A percentile compares a stretch with the other conserved stretches of the same genome.
phyloP scores from a whole-genome alignment of 2,888 invertebrate species.

The Napeogenes inachia region DNA sequence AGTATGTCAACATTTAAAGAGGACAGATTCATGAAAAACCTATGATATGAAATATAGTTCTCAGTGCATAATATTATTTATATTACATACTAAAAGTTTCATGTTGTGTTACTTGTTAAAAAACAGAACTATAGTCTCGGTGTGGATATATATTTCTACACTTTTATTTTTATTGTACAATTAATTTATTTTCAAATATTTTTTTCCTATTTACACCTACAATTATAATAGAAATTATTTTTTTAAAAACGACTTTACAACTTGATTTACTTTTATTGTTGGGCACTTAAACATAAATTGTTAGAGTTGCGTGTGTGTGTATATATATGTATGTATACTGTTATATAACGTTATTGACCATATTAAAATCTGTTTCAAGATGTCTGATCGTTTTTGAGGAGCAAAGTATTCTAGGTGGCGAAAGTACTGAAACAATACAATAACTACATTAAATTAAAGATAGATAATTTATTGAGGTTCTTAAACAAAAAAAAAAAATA shows the following conservation, averaged over 20 bases:
- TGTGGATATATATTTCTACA: constrained; percentile 4
- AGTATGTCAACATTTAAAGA: no score
- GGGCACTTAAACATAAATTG: not conserved
- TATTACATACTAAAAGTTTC: no score
- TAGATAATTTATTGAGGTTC: no score
- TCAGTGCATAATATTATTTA: no score
- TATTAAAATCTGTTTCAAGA: not conserved
- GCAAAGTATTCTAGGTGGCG: not conserved
- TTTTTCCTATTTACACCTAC: constrained; percentile 15
- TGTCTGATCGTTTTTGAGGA: not conserved
- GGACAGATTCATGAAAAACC: no score
- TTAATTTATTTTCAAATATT: constrained; percentile 14
- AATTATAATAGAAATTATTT: constrained; percentile 17
- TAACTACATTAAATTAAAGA: no score
- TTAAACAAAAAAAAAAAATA: no score
- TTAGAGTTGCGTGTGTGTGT: not conserved
- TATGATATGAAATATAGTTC: no score
- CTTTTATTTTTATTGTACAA: constrained; percentile 12
- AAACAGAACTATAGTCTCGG: not conserved
- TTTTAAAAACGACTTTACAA: constrained; percentile 17
- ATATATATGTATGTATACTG: not conserved
- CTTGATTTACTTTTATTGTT: constrained; percentile 8
- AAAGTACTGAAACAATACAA: no score
- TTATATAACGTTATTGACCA: not conserved
- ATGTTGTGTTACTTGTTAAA: no score